Base-by-base conservation (phyloP, 1,140 invertebrate genomes). In the Mactra quadrangularis region DNA sequence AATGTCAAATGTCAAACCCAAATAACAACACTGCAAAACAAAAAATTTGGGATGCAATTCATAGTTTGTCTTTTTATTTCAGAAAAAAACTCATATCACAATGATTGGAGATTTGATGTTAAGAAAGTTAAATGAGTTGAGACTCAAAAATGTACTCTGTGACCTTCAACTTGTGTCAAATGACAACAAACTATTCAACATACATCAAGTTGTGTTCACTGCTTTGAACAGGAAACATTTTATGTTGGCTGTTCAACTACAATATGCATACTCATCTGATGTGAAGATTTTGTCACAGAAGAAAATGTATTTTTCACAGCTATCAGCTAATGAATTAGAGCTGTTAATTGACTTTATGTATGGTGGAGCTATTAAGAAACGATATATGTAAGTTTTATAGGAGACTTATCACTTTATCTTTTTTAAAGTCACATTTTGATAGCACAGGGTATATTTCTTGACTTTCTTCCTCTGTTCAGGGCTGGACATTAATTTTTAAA, bases 101-200 rank as follows among this genome's bases (percentile, higher is more conserved):
- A 78, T 78, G 75, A 7, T 68, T 4, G 57, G 45, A 11, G 3
- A 64, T 0, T 38, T 27, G 3, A n/a, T 78, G n/a, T 6, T 78
- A 25, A 53, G 25, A n/a, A 59, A 68, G 45, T 38, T 78, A 19
- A 78, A 53, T 15, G 47, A 64, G 22, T 45, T 78, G 3, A 41
- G 75, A 25, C 11, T 25, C 11, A 55, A 78, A 27, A 68, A 55
- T 55, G 19, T 66, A 19, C 50, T 38, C 1, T 78, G 75, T 68
- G 75, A 78, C 62, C 60, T 78, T 53, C 41, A 78, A 41, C 75
- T 78, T 19, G 50, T 78, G n/a, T 38, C 75, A 17, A 57, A 50
- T 9, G 75, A 78, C 27, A 29, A 45, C 13, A 55, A 38, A 22
- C 35, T 17, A 31, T 50, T 68, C 25, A 25, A 35, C 7, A 47